Percentiles rank a stretch among this genome's conserved stretches.
Evolutionary conservation across 2,113 vertebrate species (phyloP).

Genomic region (Ia io): DNA sequence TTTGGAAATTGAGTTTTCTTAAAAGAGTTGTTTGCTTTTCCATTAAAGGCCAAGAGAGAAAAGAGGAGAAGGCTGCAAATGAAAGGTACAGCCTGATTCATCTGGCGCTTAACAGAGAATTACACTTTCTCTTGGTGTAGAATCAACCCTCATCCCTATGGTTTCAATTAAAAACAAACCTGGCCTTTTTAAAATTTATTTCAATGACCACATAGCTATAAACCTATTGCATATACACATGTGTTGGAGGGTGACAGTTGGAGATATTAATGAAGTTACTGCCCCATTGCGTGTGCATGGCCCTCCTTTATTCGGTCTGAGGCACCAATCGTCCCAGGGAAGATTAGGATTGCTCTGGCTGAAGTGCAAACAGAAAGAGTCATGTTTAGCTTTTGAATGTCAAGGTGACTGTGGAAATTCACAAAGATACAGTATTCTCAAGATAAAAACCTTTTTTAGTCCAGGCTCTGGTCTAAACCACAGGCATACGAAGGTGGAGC

Average conservation of each 20-base stretch:
- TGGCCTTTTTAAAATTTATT: neutral
- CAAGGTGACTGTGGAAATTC: neutral
- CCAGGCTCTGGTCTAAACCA: neutral
- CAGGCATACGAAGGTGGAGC: neutral
- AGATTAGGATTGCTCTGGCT: neutral
- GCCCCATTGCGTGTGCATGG: neutral
- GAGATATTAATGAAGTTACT: neutral
- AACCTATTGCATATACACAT: neutral
- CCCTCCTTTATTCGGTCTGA: neutral
- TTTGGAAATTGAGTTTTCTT: neutral
- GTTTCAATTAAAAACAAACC: slow-evolving; percentile 21
- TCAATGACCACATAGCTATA: neutral
- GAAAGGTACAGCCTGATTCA: neutral
- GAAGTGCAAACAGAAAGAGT: neutral
- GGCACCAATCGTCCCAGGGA: neutral
- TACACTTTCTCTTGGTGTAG: neutral
- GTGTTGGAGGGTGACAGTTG: neutral
- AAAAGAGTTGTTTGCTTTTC: neutral
- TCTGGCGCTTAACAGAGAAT: neutral
- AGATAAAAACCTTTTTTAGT: neutral
- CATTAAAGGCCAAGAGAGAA: neutral
- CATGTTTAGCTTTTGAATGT: neutral
- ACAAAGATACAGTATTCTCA: neutral
- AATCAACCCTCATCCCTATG: neutral
- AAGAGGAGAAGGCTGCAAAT: neutral